Percentiles rank a stretch among this genome's conserved stretches.
phyloP scores from a whole-genome alignment of 2,113 vertebrate genomes.

The Rafetus swinhoei region DNA sequence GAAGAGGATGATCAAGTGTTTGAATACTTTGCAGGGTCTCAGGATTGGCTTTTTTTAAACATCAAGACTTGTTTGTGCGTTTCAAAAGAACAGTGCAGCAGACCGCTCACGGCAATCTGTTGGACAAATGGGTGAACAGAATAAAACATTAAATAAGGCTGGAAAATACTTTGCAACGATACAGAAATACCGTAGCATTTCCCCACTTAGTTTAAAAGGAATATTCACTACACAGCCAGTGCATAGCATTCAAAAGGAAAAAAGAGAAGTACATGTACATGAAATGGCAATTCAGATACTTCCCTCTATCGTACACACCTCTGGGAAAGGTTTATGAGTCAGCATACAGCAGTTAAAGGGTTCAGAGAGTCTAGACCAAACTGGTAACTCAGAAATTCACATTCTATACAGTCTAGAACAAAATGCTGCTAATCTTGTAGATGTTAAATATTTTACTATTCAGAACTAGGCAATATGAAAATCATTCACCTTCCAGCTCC shows the following conservation, averaged over 20 bases:
- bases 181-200: conserved; percentile 5
- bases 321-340: background rate
- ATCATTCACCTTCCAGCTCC: conserved; percentile 56
- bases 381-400: background rate
- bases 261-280: fast-evolving
- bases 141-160: background rate
- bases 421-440: conserved; percentile 28
- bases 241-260: background rate
- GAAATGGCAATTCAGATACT: fast-evolving
- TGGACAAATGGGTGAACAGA: background rate
- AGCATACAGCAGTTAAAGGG: background rate
- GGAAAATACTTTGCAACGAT: background rate
- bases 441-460: conserved; percentile 61
- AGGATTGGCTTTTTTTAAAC: background rate
- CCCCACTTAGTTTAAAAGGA: background rate
- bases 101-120: background rate
- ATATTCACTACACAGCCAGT: fast-evolving
- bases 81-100: background rate
- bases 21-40: background rate
- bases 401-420: conserved; percentile 1
- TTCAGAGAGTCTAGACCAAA: background rate
- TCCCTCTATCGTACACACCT: fast-evolving
- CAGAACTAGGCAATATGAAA: conserved; percentile 68
- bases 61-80: background rate
- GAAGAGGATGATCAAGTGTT: background rate